A percentile compares a stretch with the other conserved stretches of the same genome.
phyloP scores from a whole-genome alignment of 2,797 vertebrate species.

The Potorous gilbertii region DNA sequence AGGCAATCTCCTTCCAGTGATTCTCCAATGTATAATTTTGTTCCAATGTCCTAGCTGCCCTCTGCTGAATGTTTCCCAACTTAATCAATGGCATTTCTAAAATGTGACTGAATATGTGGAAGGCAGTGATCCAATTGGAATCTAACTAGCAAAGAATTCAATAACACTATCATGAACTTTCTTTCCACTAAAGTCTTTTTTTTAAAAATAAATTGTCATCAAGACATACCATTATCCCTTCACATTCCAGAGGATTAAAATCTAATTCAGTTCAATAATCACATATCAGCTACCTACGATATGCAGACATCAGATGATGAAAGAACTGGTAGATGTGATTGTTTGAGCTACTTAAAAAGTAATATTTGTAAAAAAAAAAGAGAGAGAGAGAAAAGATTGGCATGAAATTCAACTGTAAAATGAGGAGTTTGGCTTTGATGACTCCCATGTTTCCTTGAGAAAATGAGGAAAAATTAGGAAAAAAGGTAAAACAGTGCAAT shows the following conservation, averaged over 20 bases:
- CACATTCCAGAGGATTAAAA: neutral
- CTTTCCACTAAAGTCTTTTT: neutral
- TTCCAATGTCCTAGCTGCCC: neutral
- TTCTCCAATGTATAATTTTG: neutral
- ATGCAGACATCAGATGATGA: neutral
- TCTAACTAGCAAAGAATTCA: neutral
- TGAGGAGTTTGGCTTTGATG: neutral
- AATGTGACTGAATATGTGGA: neutral
- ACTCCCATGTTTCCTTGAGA: neutral
- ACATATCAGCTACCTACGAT: neutral
- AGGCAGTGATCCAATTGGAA: neutral
- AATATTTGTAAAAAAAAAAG: neutral
- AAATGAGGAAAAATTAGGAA: neutral
- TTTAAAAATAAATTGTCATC: neutral
- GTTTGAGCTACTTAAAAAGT: neutral
- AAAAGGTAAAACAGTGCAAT: neutral
- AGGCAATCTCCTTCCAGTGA: neutral
- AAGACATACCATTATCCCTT: neutral
- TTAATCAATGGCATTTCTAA: neutral
- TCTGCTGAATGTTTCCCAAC: neutral
- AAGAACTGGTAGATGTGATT: neutral
- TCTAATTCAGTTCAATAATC: neutral
- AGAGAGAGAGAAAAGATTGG: neutral
- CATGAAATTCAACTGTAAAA: neutral
- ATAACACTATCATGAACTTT: neutral